Percentiles rank a stretch among this genome's conserved stretches.
These are phyloP conservation scores for Mythimna vitellina DNA, from an alignment of 2,888 invertebrate genomes.

Conservation along the genomic window DNA sequence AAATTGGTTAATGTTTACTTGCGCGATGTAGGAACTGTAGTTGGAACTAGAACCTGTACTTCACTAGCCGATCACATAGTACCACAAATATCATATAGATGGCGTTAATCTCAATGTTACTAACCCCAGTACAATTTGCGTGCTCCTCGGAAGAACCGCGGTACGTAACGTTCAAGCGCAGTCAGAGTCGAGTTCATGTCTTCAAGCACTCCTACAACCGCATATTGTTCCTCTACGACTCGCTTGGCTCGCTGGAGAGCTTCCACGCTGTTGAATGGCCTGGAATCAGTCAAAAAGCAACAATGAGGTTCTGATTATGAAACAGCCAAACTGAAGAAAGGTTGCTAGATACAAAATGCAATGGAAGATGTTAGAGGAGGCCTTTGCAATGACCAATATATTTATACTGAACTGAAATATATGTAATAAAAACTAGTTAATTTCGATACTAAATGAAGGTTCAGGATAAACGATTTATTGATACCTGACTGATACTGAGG, in stretches of 20 bases:
- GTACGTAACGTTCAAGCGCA: conserved; percentile 96
- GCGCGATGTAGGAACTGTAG: not conserved
- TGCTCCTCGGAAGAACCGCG: conserved; percentile 95
- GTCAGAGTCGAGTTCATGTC: conserved; percentile 96
- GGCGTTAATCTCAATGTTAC: conserved; percentile 26
- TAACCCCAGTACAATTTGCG: conserved; percentile 95
- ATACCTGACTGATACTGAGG: too few relatives aligned
- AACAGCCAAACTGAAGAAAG: not conserved
- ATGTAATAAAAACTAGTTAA: not conserved
- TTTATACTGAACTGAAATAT: not conserved
- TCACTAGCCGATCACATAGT: not conserved
- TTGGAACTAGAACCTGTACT: not conserved
- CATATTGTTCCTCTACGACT: conserved; percentile 96
- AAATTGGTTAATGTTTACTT: not conserved
- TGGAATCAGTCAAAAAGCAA: conserved; percentile 74
- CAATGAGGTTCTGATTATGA: too few relatives aligned
- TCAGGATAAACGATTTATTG: not conserved
- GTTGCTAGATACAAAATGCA: not conserved
- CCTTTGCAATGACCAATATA: not conserved
- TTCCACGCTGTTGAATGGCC: conserved; percentile 96
- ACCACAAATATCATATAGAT: conserved; percentile 9
- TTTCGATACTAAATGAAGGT: not conserved
- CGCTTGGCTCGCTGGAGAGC: conserved; percentile 96
- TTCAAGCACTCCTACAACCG: conserved; percentile 97
- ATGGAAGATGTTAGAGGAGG: not conserved